phyloP scores from a whole-genome alignment of 2,888 invertebrate species.

The Hirtodrosophila trivittata region DNA sequence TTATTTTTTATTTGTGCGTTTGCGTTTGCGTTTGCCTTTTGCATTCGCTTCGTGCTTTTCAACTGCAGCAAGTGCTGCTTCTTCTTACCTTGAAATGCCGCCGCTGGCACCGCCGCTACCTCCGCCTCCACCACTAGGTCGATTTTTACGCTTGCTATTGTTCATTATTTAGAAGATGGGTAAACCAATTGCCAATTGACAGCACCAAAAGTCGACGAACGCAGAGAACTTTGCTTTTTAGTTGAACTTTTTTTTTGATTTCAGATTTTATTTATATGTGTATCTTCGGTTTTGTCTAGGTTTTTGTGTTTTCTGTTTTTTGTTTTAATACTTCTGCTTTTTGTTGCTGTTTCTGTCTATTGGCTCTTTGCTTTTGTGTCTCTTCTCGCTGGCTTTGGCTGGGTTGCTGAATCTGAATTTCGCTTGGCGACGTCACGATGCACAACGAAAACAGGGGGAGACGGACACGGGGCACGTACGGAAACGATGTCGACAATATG shows the following conservation, averaged over 20 bases:
- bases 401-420: slow-evolving; percentile 54
- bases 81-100: slow-evolving; percentile 80
- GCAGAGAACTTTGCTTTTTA: slow-evolving; percentile 50
- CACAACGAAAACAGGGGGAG: slow-evolving; percentile 43
- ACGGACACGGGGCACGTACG: slow-evolving; percentile 31
- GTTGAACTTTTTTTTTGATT: slow-evolving; percentile 58
- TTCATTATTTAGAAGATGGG: slow-evolving; percentile 72
- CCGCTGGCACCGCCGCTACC: slow-evolving; percentile 70
- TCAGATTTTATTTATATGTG: slow-evolving; percentile 57
- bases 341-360: slow-evolving; percentile 32
- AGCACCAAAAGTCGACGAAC: slow-evolving; percentile 61
- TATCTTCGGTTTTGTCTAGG: slow-evolving; percentile 44
- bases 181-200: slow-evolving; percentile 63
- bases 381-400: slow-evolving; percentile 43
- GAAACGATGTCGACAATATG: slow-evolving; percentile 61
- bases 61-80: slow-evolving; percentile 53
- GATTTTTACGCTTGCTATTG: slow-evolving; percentile 93
- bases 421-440: slow-evolving; percentile 64
- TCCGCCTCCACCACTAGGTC: slow-evolving; percentile 85
- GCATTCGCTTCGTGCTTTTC: slow-evolving; percentile 57
- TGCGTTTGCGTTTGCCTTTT: slow-evolving; percentile 47
- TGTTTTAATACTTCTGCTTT: slow-evolving; percentile 48
- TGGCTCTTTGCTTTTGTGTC: slow-evolving; percentile 37
- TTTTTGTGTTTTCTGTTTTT: slow-evolving; percentile 44
- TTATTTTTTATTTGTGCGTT: slow-evolving; percentile 50